Percentiles rank a stretch among this genome's conserved stretches.
These are phyloP conservation scores for Hystrix cristata DNA, from an alignment of 2,113 vertebrate genomes.

Conservation along the genomic window DNA sequence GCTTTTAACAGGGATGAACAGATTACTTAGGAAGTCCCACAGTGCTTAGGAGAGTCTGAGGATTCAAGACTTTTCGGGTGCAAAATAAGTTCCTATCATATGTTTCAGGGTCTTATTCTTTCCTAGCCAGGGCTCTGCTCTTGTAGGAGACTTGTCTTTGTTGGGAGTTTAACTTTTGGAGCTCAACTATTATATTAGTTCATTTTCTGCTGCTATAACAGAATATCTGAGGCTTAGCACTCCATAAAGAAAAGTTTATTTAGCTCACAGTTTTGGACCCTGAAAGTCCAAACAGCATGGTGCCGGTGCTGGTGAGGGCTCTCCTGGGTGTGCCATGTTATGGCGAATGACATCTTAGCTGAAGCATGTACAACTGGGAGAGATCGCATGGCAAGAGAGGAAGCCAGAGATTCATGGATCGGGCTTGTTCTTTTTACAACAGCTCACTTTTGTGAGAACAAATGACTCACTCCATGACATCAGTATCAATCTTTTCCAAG, in stretches of 20 bases:
- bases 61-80: slow-evolving; percentile 7
- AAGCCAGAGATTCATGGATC: background rate
- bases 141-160: background rate
- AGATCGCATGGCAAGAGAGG: background rate
- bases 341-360: background rate
- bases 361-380: background rate
- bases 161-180: background rate
- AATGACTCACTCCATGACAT: slow-evolving; percentile 54
- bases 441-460: background rate
- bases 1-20: background rate
- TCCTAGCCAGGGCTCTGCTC: background rate
- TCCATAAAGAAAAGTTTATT: background rate
- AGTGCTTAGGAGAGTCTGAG: background rate
- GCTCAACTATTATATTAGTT: background rate
- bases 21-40: background rate
- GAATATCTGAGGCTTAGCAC: background rate
- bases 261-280: background rate
- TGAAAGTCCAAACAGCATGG: background rate
- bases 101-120: background rate
- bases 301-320: too few species aligned
- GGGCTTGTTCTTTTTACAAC: background rate
- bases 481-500: slow-evolving; percentile 10
- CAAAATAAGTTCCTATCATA: background rate
- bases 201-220: background rate
- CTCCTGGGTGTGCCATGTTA: background rate